Evolutionary conservation across 2,113 vertebrate species (phyloP).

Genomic region (Alethe diademata): DNA sequence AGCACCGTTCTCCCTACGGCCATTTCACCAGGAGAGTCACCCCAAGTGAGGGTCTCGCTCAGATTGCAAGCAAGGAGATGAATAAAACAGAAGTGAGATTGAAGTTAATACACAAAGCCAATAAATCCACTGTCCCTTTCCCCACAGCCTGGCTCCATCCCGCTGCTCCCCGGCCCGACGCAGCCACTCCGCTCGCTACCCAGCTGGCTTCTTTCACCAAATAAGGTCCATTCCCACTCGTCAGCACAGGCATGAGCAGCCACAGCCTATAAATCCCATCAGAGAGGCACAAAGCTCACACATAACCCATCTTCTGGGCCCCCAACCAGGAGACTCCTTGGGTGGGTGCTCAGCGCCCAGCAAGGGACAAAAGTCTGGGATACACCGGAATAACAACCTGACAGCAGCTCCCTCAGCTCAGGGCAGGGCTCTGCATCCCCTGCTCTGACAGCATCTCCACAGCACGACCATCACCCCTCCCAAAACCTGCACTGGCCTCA

Average conservation of each 20-base stretch:
- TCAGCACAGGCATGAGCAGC: not conserved
- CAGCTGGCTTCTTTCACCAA: conserved; percentile 22
- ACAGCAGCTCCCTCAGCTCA: not conserved
- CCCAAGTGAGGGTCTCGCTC: not conserved
- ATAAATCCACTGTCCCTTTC: not conserved
- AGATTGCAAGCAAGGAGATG: not conserved
- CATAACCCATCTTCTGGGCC: not conserved
- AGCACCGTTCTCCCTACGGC: accelerated
- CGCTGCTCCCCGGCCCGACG: not conserved
- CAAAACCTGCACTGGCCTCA: not conserved
- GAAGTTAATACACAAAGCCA: not conserved
- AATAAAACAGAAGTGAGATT: not conserved
- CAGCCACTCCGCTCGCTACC: not conserved
- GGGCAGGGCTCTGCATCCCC: not conserved
- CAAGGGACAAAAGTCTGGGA: not conserved
- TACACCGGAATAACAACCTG: accelerated
- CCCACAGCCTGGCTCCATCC: not conserved
- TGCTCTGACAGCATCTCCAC: not conserved
- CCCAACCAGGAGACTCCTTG: not conserved
- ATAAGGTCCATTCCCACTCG: conserved; percentile 15
- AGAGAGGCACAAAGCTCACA: not conserved
- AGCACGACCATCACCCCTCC: not conserved
- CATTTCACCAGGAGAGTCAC: accelerated
- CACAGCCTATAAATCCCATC: conserved; percentile 34
- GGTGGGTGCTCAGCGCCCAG: not conserved